phyloP scores from a whole-genome alignment of 2,797 vertebrate genomes.

The Bovichtus variegatus region DNA sequence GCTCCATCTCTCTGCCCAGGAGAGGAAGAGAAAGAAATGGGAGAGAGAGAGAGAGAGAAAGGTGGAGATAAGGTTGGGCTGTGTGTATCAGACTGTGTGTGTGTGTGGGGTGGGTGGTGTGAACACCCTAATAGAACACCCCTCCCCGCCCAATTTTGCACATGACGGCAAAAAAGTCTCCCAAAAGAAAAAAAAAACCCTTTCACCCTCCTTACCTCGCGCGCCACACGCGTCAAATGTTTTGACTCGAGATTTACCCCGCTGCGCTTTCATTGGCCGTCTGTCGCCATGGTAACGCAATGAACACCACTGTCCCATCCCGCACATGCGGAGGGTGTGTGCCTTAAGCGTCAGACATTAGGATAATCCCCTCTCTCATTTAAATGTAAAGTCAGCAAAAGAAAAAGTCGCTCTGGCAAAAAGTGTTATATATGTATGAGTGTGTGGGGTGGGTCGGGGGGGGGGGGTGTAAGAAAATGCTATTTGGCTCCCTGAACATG shows the following conservation, averaged over 20 bases:
- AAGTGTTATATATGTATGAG: slow-evolving; percentile 57
- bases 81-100: slow-evolving; percentile 36
- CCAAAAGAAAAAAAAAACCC: slow-evolving; percentile 22
- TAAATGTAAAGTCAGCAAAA: slow-evolving; percentile 85
- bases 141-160: slow-evolving; percentile 31
- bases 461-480: neutral
- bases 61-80: slow-evolving; percentile 69
- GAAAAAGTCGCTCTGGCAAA: slow-evolving; percentile 67
- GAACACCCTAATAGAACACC: slow-evolving; percentile 41
- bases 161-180: slow-evolving; percentile 32
- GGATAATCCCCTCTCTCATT: slow-evolving; percentile 79
- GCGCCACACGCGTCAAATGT: slow-evolving; percentile 57
- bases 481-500: slow-evolving; percentile 21
- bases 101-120: slow-evolving; percentile 13
- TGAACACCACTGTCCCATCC: slow-evolving; percentile 50
- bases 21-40: slow-evolving; percentile 66
- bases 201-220: slow-evolving; percentile 38
- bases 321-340: slow-evolving; percentile 29
- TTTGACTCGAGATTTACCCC: slow-evolving; percentile 67
- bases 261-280: slow-evolving; percentile 59
- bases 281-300: slow-evolving; percentile 75
- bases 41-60: slow-evolving; percentile 29
- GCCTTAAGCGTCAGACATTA: slow-evolving; percentile 76
- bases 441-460: neutral
- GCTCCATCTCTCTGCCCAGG: slow-evolving; percentile 77